Evolutionary conservation across 1,140 invertebrate species (phyloP).

Genomic region (Melipona quadrifasciata): DNA sequence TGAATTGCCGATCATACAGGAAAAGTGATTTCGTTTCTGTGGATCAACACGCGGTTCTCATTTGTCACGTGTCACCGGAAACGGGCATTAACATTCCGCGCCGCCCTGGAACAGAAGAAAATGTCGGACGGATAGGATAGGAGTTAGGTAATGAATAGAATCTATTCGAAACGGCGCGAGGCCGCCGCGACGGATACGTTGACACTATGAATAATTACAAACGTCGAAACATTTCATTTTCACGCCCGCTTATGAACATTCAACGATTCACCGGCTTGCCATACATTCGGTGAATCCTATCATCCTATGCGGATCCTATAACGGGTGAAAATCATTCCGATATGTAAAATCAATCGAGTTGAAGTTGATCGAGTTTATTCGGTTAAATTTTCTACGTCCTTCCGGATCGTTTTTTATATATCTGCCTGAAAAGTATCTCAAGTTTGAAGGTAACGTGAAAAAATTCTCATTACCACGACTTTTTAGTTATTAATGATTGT

Average conservation of each 20-base stretch:
- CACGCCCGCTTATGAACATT: conserved; percentile 19
- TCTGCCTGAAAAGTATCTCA: no score
- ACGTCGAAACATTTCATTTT: conserved; percentile 67
- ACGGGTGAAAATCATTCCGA: no score
- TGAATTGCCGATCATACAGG: background rate
- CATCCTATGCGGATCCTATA: no score
- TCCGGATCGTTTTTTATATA: no score
- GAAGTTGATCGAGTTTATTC: no score
- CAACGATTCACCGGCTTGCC: conserved; percentile 11
- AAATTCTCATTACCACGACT: no score
- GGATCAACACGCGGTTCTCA: conserved; percentile 4
- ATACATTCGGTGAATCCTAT: background rate
- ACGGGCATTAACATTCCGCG: conserved; percentile 48
- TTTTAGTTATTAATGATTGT: no score
- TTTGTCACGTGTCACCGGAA: conserved; percentile 31
- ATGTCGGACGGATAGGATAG: conserved; percentile 39
- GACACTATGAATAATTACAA: conserved; percentile 68
- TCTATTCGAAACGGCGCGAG: conserved; percentile 47
- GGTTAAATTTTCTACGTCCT: no score
- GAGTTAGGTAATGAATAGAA: conserved; percentile 61
- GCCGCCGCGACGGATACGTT: conserved; percentile 40
- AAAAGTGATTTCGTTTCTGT: conserved; percentile 10
- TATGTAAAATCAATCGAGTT: no score
- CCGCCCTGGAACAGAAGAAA: conserved; percentile 36
- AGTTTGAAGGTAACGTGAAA: no score